phyloP scores from a whole-genome alignment of 2,888 invertebrate genomes.

The Stegophylla sp. region DNA sequence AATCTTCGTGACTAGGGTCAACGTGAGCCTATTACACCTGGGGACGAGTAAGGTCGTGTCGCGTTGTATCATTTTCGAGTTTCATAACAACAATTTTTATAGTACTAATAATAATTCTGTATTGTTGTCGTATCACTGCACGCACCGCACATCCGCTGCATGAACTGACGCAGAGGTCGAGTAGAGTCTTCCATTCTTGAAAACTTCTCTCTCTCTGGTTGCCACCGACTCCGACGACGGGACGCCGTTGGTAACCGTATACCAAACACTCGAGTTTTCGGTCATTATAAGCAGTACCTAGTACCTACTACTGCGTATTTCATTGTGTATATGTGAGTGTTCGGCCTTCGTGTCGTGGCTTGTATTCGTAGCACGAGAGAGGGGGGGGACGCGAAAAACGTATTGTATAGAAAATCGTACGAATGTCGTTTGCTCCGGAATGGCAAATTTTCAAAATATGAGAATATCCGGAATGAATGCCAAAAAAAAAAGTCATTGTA shows the following conservation, averaged over 20 bases:
- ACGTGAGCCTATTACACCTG: background rate
- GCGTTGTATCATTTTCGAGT: slow-evolving; percentile 13
- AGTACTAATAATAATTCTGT: background rate
- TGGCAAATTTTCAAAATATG: too few relatives aligned
- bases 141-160: too few relatives aligned
- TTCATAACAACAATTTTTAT: background rate
- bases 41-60: background rate
- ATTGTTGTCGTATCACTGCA: slow-evolving; percentile 2
- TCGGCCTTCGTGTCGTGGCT: slow-evolving; percentile 9
- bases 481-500: too few relatives aligned
- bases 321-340: background rate
- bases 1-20: too few relatives aligned
- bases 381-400: background rate
- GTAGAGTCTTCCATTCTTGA: slow-evolving; percentile 1
- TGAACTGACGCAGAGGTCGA: too few relatives aligned
- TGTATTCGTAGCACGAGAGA: too few relatives aligned
- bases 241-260: slow-evolving; percentile 11
- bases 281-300: too few relatives aligned
- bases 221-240: too few relatives aligned
- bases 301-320: background rate
- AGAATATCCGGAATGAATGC: too few relatives aligned
- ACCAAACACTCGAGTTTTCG: background rate
- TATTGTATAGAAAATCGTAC: background rate
- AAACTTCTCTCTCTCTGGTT: background rate
- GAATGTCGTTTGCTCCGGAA: too few relatives aligned